phyloP scores from a whole-genome alignment of 2,888 invertebrate species.

The Rutpela maculata region DNA sequence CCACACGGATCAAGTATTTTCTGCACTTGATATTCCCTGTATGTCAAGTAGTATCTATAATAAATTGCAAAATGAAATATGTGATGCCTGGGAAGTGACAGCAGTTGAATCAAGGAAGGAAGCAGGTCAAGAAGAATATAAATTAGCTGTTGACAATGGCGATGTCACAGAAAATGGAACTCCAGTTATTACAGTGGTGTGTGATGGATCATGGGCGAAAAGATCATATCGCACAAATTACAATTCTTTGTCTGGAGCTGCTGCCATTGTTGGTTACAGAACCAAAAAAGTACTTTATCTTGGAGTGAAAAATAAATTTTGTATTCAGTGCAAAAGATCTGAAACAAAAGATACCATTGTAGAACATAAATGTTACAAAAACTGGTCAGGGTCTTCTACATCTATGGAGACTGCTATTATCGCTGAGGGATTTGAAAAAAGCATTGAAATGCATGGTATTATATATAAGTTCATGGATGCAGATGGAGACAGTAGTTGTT shows the following conservation, averaged over 20 bases:
- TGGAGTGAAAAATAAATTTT: background rate
- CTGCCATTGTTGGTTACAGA: background rate
- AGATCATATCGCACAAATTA: background rate
- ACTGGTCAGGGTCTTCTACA: background rate
- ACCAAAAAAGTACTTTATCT: constrained; percentile 4
- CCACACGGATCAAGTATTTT: background rate
- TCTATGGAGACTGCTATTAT: background rate
- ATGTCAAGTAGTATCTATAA: background rate
- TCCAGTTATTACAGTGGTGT: background rate
- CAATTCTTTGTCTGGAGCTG: background rate
- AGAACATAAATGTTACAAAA: constrained; percentile 11
- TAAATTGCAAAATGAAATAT: background rate
- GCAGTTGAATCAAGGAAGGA: background rate
- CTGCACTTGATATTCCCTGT: background rate
- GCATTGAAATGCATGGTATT: background rate
- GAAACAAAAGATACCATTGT: background rate
- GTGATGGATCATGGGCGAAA: background rate
- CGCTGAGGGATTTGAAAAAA: background rate
- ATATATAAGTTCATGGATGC: background rate
- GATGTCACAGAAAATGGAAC: background rate
- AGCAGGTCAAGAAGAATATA: background rate
- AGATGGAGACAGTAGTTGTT: background rate
- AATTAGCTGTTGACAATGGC: constrained; percentile 1
- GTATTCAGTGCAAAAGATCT: background rate
- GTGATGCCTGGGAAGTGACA: background rate